A percentile compares a stretch with the other conserved stretches of the same genome.
Evolutionary conservation across 2,888 invertebrate species (phyloP).

Genomic region (Cryptophagus acutangulus): DNA sequence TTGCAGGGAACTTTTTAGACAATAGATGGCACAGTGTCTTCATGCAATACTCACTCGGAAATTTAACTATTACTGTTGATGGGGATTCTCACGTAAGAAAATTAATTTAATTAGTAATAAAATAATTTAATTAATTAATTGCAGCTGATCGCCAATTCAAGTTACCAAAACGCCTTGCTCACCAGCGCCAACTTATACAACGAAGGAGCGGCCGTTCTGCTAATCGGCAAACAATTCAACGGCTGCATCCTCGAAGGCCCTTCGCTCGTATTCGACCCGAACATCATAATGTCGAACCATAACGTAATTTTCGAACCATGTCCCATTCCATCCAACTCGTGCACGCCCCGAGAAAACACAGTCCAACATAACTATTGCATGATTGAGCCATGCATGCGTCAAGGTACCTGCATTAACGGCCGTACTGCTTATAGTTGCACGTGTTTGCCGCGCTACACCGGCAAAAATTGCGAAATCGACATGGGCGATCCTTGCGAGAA

Average conservation of each 20-base stretch:
- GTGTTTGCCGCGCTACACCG: constrained; percentile 78
- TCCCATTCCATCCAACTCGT: constrained; percentile 62
- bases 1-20: constrained; percentile 66
- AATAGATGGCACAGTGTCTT: constrained; percentile 78
- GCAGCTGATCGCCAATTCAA: constrained; percentile 72
- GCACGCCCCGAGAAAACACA: constrained; percentile 11
- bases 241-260: constrained; percentile 85
- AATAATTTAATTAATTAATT: constrained; percentile 18
- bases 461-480: constrained; percentile 83
- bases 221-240: constrained; percentile 75
- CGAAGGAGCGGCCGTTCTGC: constrained; percentile 66
- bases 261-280: constrained; percentile 70
- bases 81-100: constrained; percentile 52
- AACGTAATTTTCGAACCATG: constrained; percentile 73
- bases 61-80: constrained; percentile 53
- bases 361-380: constrained; percentile 59
- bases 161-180: constrained; percentile 70
- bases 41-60: constrained; percentile 58
- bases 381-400: constrained; percentile 77
- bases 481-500: constrained; percentile 66
- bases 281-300: constrained; percentile 55
- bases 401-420: constrained; percentile 73
- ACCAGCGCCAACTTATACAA: constrained; percentile 67
- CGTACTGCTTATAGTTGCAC: constrained; percentile 77
- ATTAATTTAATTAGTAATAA: not conserved